Conservation (phyloP, 1,140 invertebrate species). For the Thrips palmi region DNA sequence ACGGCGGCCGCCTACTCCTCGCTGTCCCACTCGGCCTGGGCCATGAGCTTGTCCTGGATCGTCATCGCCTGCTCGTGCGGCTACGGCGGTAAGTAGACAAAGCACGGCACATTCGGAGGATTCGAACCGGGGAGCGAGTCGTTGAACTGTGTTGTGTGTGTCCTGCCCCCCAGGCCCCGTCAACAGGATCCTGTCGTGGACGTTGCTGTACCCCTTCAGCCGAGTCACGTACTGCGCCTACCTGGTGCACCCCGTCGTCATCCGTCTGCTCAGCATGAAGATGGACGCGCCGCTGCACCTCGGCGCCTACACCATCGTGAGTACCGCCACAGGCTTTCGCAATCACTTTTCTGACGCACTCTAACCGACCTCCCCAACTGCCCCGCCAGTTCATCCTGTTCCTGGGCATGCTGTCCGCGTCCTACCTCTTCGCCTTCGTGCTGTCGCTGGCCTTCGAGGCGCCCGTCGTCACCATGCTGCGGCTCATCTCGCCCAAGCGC, state of each 20-base stretch:
- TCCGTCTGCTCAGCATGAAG: constrained; percentile 52
- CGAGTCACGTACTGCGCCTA: constrained; percentile 70
- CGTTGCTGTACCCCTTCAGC: constrained; percentile 62
- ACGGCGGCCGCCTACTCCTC: constrained; percentile 62
- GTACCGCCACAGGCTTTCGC: no score
- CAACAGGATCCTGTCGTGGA: constrained; percentile 48
- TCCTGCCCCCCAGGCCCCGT: no score
- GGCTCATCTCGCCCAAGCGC: constrained; percentile 46
- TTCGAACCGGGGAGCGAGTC: no score
- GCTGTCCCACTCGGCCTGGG: constrained; percentile 69
- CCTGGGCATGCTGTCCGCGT: constrained; percentile 52
- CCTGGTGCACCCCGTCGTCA: constrained; percentile 60
- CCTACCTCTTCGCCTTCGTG: constrained; percentile 55
- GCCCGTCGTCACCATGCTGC: constrained; percentile 66
- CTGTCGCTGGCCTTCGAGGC: constrained; percentile 65
- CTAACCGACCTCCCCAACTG: no score
- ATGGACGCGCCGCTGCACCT: constrained; percentile 60
- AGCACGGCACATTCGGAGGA: no score
- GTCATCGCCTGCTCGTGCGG: constrained; percentile 76
- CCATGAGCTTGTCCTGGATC: constrained; percentile 64
- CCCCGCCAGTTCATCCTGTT: constrained; percentile 39
- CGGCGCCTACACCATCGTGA: constrained; percentile 51
- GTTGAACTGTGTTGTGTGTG: no score
- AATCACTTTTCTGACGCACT: no score
- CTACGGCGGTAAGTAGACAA: constrained; percentile 44